Base-by-base conservation (phyloP, 2,888 invertebrate genomes). In the Pyralis farinalis region DNA sequence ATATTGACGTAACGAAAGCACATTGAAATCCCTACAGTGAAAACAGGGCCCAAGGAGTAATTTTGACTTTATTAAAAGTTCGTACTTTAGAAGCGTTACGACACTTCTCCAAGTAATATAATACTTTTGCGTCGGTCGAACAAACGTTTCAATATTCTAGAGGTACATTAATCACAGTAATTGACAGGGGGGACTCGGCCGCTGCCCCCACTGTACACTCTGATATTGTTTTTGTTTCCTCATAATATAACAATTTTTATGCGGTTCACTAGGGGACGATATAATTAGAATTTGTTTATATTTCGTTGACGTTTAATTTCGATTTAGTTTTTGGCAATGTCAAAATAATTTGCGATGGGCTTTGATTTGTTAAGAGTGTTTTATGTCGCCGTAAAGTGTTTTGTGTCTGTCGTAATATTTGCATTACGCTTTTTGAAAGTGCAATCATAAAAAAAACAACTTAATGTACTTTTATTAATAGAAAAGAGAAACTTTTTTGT, bases 141-240 rank as follows among this genome's bases (percentile, higher is more conserved):
- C 83, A 81, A 83, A 83, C 82, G 82, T 82, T 88, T 84, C 84
- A 85, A 87, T 88, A 85, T 85, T 83, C 79, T 65, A 67, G 70
- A 71, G 71, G 63, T 79, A 79, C 86, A 88, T 87, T 88, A 85
- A 87, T 87, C 86, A 85, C 72, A 64, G 71, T 85, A 87, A 88
- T 87, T 88, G 88, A 87, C 87, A 81, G 71, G 65, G 75, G 78
- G 78, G 68, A 73, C 72, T 71, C 53, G 68, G 25, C 3, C 25
- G 25, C 60, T 61, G 57, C 52, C 37, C 45, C 36, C 48, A 37
- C 29, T 42, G 30, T 43, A 46, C 46, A 45, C 41, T 40, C 35
- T 47, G 50, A 40, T 51, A 3, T 47, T 52, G 46, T 52, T 58
- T 35, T 53, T 62, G 57, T 63, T 80, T 76, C 75, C 47, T 53